Evolutionary conservation across 2,797 vertebrate genomes (phyloP).

Genomic region (Rhinophrynus dorsalis): DNA sequence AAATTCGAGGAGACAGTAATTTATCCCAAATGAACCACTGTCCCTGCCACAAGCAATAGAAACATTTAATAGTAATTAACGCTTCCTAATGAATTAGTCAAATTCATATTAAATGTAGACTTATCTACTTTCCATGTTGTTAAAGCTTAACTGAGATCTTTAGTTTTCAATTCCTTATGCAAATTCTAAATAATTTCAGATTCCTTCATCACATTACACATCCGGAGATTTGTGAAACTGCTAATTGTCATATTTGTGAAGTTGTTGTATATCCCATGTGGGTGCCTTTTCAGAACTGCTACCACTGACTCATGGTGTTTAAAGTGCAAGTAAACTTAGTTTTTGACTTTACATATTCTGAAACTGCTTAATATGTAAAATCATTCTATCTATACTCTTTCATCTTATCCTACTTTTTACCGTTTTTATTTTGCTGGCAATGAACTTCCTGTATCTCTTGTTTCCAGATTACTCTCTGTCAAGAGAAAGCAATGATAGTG

Average conservation of each 20-base stretch:
- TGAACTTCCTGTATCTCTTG: too few relatives aligned
- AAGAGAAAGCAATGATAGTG: too few relatives aligned
- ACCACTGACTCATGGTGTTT: conserved; percentile 40
- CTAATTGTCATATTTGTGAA: conserved; percentile 49
- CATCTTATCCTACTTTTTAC: too few relatives aligned
- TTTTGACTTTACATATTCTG: too few relatives aligned
- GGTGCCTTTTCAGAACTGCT: conserved; percentile 35
- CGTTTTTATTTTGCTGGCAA: too few relatives aligned
- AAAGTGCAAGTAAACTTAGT: too few relatives aligned
- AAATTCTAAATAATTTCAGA: conserved; percentile 39
- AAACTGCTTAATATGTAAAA: too few relatives aligned
- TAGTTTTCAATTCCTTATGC: conserved; percentile 15
- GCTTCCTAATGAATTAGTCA: neutral
- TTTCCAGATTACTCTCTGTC: too few relatives aligned
- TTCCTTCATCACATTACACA: conserved; percentile 32
- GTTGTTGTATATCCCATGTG: conserved; percentile 42
- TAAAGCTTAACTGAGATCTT: conserved; percentile 27
- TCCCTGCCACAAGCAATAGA: neutral
- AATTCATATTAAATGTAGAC: neutral
- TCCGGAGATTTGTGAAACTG: conserved; percentile 42
- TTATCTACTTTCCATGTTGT: neutral
- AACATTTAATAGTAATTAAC: conserved; percentile 20
- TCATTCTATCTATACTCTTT: too few relatives aligned
- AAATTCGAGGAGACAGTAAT: too few relatives aligned
- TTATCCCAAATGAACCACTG: neutral